Evolutionary conservation across 2,797 vertebrate genomes (phyloP), one percentile per base, ranked within the genome.

Genomic region (Heterohyrax brucei): DNA sequence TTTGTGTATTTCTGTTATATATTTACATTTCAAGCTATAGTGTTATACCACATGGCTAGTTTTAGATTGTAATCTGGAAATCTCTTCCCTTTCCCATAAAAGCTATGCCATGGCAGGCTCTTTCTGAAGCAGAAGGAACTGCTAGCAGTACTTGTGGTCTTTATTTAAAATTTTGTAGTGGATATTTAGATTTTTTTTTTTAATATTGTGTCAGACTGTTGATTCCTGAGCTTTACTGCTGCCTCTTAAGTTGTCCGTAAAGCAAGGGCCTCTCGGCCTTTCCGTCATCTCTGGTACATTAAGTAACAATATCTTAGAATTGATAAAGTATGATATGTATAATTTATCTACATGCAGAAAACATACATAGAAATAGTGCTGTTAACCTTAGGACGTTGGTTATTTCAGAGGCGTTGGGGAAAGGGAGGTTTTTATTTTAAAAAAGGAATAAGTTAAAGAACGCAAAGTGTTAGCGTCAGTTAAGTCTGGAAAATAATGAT

Each of bases 361-460:
- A 70, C 6, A 39, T 22, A 9, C 28, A 33, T 73, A 18, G 18
- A 7, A 77, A 62, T 22, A 56, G n/a, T 62, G 13, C 12, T 1
- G 16, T 19, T 87, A 85, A 64, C 50, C 24, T 89, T 76, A 80
- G 70, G 62, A 39, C 56, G 77, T 22, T 64, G 46, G 22, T 72
- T 85, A 14, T n/a, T 87, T 89, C 28, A 59, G 33, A 85, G 62
- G 24, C 12, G 16, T 26, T 89, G 50, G 48, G 10, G 68, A 81
- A 59, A 84, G 24, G 14, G 19, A 89, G 26, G 13, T 82, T 78
- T 93, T 90, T 44, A 70, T 81, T 91, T 95, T 46, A 79, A 24
- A 66, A 76, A 39, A 39, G 2, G 33, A 14, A 59, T 30, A 50
- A 68, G 46, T 14, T 10, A 72, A 73, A 77, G 18, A 62, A 28